Evolutionary conservation across 2,113 vertebrate genomes (phyloP), one percentile per base, ranked within the genome.

Genomic region (Cynoglossus semilaevis): DNA sequence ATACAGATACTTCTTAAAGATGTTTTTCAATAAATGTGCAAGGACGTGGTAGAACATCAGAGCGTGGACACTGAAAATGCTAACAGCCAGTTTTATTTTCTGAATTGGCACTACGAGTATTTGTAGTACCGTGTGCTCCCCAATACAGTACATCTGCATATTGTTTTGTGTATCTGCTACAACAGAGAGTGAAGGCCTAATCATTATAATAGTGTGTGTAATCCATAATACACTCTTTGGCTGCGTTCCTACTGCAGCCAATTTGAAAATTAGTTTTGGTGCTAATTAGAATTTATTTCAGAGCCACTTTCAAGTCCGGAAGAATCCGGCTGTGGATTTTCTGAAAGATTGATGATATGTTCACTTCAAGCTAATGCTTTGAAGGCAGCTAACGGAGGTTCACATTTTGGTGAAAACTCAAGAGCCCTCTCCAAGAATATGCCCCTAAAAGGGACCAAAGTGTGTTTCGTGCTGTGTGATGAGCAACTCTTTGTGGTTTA

Each of bases 301-400:
- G 35, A 14, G 49, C 15, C 22, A 58, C 18, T 56, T 59, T 64
- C 38, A 58, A 43, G 36, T 76, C 36, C 36, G 50, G 60, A 55
- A 47, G 58, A 68, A 46, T 43, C 51, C 45, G 11, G 40, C 12
- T 58, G 40, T 38, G 55, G 22, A 71, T 56, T 58, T 70, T 15
- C 50, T 64, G 36, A 71, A 71, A 69, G 80, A 70, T 35, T 50
- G 16, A 57, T 65, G 36, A 59, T 65, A 45, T 17, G 34, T 49
- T 63, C 2, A 45, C 62, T 66, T 82, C 42, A 75, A 71, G 73
- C 61, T 37, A 47, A 70, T 52, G 40, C 2, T 9, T 17, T 36
- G 17, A 51, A 19, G 62, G 41, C 67, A 63, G 59, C 68, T 51
- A 48, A 70, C 22, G 46, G 43, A 10, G 7, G 16, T 60, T 58